Base-by-base conservation (phyloP, 2,797 vertebrate genomes). In the Bufotes viridis region DNA sequence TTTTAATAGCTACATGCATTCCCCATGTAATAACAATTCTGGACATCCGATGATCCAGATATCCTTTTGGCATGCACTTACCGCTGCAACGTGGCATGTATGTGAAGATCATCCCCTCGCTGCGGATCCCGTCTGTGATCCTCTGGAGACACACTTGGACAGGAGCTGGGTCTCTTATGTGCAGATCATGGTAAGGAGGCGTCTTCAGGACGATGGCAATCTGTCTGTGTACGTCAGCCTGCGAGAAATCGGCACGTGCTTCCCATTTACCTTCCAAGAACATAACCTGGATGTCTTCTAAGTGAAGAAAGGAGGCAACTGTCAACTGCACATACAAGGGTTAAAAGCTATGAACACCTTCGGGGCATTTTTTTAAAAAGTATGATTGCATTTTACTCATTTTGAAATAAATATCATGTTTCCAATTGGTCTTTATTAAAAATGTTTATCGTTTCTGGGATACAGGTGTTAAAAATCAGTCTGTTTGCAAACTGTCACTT, bases 221-320 rank as follows among this genome's bases (percentile, higher is more conserved):
- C 94, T 99, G 98, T 20, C 97, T 94, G 91, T 99, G 98, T 34
- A 99, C 97, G 0, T 99, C 98, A 0, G 97, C 97, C 92, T 98
- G 97, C 15, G 97, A 97, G 61, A 98, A 98, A 91, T 97, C 97
- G 0, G 96, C 97, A 58, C 96, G 96, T 0, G 96, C 97, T 84
- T 98, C 97, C 98, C 98, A 98, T 0, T 92, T 88, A 0, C 93
- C 96, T 0, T 88, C 94, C 29, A 93, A 94, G 93, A 98, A 99
- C 89, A 98, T 91, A 90, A 98, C 97, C 0, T 97, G 97, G 6
- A 98, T 97, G 91, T 98, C 96, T 72, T 98, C 97, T 99, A 60
- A 60, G 26, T 10, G 49, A 34, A 76, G 4, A 26, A 76, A 74
- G 18, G 11, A 22, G 49, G 11, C 9, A 49, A 53, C 6, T 51